Conservation (phyloP, 1,140 invertebrate species). For the Drosophila ogumai region DNA sequence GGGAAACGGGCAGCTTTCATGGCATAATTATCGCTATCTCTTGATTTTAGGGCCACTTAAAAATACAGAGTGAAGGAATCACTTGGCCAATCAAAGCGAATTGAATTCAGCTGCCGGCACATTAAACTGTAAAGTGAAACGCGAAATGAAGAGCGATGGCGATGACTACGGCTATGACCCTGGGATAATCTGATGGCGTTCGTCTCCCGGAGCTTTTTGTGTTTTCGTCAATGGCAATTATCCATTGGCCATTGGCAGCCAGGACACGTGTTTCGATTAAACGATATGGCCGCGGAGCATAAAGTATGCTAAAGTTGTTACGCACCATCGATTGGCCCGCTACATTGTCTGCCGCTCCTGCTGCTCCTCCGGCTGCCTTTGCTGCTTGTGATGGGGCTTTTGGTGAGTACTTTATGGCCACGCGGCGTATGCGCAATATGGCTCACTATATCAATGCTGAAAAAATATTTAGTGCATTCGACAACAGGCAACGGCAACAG, state of each 20-base stretch:
- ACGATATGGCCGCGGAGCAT: slow-evolving; percentile 48
- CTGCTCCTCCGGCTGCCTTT: not conserved
- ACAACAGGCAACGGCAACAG: slow-evolving; percentile 34
- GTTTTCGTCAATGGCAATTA: slow-evolving; percentile 40
- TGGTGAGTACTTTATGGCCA: slow-evolving; percentile 53
- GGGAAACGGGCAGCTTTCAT: slow-evolving; percentile 15
- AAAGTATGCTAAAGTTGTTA: slow-evolving; percentile 63
- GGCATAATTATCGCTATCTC: slow-evolving; percentile 45
- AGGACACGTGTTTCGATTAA: slow-evolving; percentile 57
- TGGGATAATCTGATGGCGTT: slow-evolving; percentile 24
- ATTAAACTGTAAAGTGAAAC: slow-evolving; percentile 23
- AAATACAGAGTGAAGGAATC: slow-evolving; percentile 30
- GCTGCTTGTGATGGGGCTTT: slow-evolving; percentile 21
- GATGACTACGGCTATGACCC: slow-evolving; percentile 8
- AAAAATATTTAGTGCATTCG: slow-evolving; percentile 52
- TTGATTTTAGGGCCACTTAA: slow-evolving; percentile 34
- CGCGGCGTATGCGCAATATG: slow-evolving; percentile 70
- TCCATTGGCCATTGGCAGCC: slow-evolving; percentile 38
- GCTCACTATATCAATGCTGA: slow-evolving; percentile 48
- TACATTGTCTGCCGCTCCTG: slow-evolving; percentile 29
- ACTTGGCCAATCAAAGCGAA: slow-evolving; percentile 42
- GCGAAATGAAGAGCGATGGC: slow-evolving; percentile 37
- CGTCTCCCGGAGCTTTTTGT: slow-evolving; percentile 20
- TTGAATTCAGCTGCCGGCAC: slow-evolving; percentile 42
- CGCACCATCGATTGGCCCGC: slow-evolving; percentile 35